A percentile compares a stretch with the other conserved stretches of the same genome.
These are phyloP conservation scores for Dendrolimus houi DNA, from an alignment of 2,888 invertebrate species.

Conservation along the genomic window DNA sequence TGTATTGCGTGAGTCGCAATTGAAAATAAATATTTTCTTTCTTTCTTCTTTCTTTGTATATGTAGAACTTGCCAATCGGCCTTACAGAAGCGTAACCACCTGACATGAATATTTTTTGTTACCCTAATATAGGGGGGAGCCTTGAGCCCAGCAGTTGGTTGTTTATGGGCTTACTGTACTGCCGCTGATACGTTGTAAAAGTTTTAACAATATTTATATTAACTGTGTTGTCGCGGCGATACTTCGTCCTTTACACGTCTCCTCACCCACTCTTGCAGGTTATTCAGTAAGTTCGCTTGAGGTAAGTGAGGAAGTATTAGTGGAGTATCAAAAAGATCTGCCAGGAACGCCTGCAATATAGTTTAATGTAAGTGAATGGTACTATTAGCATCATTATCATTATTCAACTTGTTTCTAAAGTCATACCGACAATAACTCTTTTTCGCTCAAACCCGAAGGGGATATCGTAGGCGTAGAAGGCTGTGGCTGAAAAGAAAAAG, in stretches of 20 bases:
- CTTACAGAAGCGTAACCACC: too few species aligned
- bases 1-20: too few species aligned
- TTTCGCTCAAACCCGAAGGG: constrained; percentile 38
- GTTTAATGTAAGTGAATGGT: neutral
- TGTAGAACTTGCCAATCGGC: too few species aligned
- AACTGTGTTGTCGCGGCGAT: constrained; percentile 36
- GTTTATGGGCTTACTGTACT: too few species aligned
- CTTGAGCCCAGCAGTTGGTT: too few species aligned
- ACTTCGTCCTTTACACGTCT: constrained; percentile 45
- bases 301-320: constrained; percentile 61
- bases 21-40: too few species aligned
- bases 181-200: neutral
- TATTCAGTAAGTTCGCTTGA: constrained; percentile 44
- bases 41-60: too few species aligned
- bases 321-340: constrained; percentile 47
- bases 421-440: constrained; percentile 46
- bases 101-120: too few species aligned
- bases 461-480: constrained; percentile 37
- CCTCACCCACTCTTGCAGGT: constrained; percentile 55
- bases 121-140: too few species aligned
- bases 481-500: constrained; percentile 30
- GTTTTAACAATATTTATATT: constrained; percentile 27
- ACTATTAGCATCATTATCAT: too few species aligned
- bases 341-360: constrained; percentile 47
- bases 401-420: neutral